phyloP scores from a whole-genome alignment of 2,113 vertebrate genomes.

The Cochlearius cochlearius region DNA sequence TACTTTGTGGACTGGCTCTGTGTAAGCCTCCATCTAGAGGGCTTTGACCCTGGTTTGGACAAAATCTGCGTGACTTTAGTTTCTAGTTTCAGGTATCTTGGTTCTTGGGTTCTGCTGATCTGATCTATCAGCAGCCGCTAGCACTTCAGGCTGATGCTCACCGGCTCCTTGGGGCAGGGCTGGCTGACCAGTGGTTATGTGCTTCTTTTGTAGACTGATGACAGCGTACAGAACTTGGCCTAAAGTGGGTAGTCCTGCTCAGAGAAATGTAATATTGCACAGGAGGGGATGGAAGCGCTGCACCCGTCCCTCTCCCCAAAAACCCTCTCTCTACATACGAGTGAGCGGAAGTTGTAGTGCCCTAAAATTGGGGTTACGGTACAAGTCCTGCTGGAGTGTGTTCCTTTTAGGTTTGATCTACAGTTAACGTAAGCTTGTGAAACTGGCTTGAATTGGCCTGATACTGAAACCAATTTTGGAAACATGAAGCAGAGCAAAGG shows the following conservation, averaged over 20 bases:
- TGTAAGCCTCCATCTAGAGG: neutral
- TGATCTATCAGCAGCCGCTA: neutral
- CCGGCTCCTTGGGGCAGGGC: neutral
- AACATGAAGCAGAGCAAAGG: neutral
- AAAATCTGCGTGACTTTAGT: neutral
- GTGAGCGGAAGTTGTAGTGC: neutral
- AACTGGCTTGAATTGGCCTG: neutral
- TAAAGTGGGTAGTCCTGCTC: neutral
- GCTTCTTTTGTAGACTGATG: neutral
- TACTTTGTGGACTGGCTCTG: neutral
- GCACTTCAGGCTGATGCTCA: neutral
- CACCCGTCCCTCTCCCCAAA: neutral
- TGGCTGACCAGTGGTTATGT: rapidly evolving
- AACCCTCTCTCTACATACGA: rapidly evolving
- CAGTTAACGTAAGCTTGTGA: neutral
- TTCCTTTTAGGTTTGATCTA: neutral
- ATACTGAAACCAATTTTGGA: neutral
- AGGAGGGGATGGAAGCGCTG: neutral
- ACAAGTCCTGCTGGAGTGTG: neutral
- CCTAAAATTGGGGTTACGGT: neutral
- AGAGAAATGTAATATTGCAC: neutral
- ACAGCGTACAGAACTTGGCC: neutral
- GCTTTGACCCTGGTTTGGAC: neutral
- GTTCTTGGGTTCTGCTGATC: neutral
- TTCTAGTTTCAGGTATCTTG: neutral